Evolutionary conservation across 2,888 invertebrate genomes (phyloP).

Genomic region (Catocala sponsa): DNA sequence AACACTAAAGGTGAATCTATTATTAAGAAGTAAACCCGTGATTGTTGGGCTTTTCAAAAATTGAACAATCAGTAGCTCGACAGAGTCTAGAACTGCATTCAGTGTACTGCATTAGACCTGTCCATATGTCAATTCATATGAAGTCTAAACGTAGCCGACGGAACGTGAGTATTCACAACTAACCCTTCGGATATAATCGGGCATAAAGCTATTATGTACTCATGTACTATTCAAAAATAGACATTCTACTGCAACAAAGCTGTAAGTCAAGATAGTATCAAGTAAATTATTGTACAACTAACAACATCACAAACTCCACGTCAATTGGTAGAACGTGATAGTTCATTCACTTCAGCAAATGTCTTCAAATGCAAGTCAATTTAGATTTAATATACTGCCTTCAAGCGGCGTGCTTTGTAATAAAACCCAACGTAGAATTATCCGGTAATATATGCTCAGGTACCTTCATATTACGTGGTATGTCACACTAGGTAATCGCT

Average conservation of each 20-base stretch:
- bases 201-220: too few relatives aligned
- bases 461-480: conserved; percentile 8
- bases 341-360: conserved; percentile 24
- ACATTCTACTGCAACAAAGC: not conserved
- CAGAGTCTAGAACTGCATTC: too few relatives aligned
- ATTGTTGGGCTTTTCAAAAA: too few relatives aligned
- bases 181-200: too few relatives aligned
- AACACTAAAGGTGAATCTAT: too few relatives aligned
- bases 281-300: conserved; percentile 16
- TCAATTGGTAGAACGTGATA: conserved; percentile 21
- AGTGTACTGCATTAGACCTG: too few relatives aligned
- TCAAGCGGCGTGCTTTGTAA: conserved; percentile 8
- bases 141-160: too few relatives aligned
- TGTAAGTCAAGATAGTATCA: conserved; percentile 9
- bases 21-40: too few relatives aligned
- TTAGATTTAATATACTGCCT: conserved; percentile 16
- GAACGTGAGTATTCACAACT: too few relatives aligned
- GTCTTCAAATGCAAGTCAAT: conserved; percentile 18
- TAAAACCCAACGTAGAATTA: conserved; percentile 11
- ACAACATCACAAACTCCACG: conserved; percentile 12
- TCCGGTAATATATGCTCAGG: not conserved
- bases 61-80: too few relatives aligned
- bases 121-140: too few relatives aligned
- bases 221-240: not conserved
- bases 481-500: conserved; percentile 1